phyloP scores from a whole-genome alignment of 2,797 vertebrate species.

The Pygocentrus nattereri region DNA sequence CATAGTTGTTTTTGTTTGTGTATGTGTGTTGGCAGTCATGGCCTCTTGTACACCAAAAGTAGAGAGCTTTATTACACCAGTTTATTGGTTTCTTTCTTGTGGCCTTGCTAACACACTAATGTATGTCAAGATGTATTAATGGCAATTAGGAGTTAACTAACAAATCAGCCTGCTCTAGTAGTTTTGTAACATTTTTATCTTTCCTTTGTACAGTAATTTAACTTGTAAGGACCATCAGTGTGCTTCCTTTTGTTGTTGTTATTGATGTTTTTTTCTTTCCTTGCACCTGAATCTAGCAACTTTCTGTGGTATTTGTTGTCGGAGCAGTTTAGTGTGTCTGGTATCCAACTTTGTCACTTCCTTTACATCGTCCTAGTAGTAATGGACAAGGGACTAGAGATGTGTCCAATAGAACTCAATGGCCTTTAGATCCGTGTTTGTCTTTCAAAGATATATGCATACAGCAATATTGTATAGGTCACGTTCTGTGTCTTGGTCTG shows the following conservation, averaged over 20 bases:
- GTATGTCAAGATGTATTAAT: slow-evolving; percentile 47
- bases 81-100: slow-evolving; percentile 52
- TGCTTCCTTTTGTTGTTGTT: slow-evolving; percentile 39
- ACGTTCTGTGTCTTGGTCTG: slow-evolving; percentile 59
- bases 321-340: slow-evolving; percentile 13
- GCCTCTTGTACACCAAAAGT: slow-evolving; percentile 57
- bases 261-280: neutral
- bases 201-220: slow-evolving; percentile 60
- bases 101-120: slow-evolving; percentile 61
- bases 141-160: slow-evolving; percentile 51
- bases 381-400: slow-evolving; percentile 43
- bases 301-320: slow-evolving; percentile 45
- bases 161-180: slow-evolving; percentile 53
- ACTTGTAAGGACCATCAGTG: slow-evolving; percentile 38
- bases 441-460: slow-evolving; percentile 62
- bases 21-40: slow-evolving; percentile 39
- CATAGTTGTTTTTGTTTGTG: slow-evolving; percentile 39
- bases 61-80: slow-evolving; percentile 55
- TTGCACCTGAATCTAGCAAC: slow-evolving; percentile 28
- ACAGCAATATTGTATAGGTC: slow-evolving; percentile 85
- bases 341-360: slow-evolving; percentile 34
- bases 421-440: slow-evolving; percentile 51
- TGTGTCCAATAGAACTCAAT: slow-evolving; percentile 24
- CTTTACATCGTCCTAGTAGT: slow-evolving; percentile 32
- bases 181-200: slow-evolving; percentile 47